phyloP scores from a whole-genome alignment of 2,113 vertebrate genomes.

The Thomomys bottae region DNA sequence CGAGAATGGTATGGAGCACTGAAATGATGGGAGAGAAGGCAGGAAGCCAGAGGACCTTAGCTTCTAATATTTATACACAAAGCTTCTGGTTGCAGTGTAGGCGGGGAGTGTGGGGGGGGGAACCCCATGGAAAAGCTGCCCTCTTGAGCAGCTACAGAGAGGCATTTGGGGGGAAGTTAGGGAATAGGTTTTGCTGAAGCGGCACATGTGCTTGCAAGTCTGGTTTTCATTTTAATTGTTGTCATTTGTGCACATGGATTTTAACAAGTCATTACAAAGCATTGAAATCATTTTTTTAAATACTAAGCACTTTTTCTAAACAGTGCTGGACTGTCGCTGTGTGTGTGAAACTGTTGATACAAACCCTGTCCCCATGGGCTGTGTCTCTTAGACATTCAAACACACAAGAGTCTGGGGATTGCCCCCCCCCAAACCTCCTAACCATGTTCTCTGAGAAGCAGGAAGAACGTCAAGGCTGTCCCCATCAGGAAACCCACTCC shows the following conservation, averaged over 20 bases:
- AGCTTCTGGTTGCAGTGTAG: neutral
- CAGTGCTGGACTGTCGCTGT: neutral
- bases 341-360: neutral
- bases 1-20: neutral
- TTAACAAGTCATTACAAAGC: constrained; percentile 60
- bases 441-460: neutral
- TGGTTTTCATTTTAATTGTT: constrained; percentile 49
- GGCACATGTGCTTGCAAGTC: neutral
- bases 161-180: no score
- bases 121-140: neutral
- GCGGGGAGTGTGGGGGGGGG: no score
- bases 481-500: neutral
- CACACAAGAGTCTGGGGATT: neutral
- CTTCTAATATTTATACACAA: neutral
- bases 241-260: constrained; percentile 46
- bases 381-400: neutral
- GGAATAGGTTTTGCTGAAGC: neutral
- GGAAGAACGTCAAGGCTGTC: neutral
- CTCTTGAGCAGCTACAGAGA: neutral
- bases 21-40: neutral
- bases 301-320: neutral
- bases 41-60: neutral
- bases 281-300: neutral
- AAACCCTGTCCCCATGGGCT: neutral
- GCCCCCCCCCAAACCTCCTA: neutral